Percentiles rank a stretch among this genome's conserved stretches.
phyloP scores from a whole-genome alignment of 2,797 vertebrate genomes.

The Microctenopoma stevenorrisi region DNA sequence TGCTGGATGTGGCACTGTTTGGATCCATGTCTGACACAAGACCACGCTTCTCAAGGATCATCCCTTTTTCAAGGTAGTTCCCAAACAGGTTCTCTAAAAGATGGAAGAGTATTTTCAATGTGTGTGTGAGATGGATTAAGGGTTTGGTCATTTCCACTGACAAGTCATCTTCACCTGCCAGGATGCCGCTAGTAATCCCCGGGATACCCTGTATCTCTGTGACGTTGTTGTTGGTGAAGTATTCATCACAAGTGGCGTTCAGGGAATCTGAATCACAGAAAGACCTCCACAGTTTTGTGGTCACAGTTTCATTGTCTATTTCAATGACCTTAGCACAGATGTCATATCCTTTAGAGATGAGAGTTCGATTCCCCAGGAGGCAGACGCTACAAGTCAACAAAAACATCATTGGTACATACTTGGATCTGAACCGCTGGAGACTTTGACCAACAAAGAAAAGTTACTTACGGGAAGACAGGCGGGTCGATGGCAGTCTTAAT shows the following conservation, averaged over 20 bases:
- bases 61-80: slow-evolving; percentile 90
- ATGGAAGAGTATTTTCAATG: not conserved
- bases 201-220: slow-evolving; percentile 96
- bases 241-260: slow-evolving; percentile 95
- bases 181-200: slow-evolving; percentile 92
- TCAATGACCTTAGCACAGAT: slow-evolving; percentile 93
- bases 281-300: slow-evolving; percentile 92
- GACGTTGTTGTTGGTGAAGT: slow-evolving; percentile 92
- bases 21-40: slow-evolving; percentile 76
- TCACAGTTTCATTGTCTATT: slow-evolving; percentile 91
- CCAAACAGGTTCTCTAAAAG: slow-evolving; percentile 94
- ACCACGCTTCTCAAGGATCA: slow-evolving; percentile 89
- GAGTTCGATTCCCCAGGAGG: slow-evolving; percentile 94
- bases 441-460: slow-evolving; percentile 1
- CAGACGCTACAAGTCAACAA: slow-evolving; percentile 86
- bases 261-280: slow-evolving; percentile 95
- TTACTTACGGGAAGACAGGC: slow-evolving; percentile 91
- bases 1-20: slow-evolving; percentile 76
- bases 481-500: slow-evolving; percentile 95
- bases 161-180: slow-evolving; percentile 84
- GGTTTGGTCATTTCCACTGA: not conserved
- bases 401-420: not conserved
- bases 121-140: not conserved
- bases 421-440: not conserved
- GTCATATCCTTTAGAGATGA: slow-evolving; percentile 90